Conservation (phyloP, 2,797 vertebrate genomes). For the Odontamblyopus lacepedii region DNA sequence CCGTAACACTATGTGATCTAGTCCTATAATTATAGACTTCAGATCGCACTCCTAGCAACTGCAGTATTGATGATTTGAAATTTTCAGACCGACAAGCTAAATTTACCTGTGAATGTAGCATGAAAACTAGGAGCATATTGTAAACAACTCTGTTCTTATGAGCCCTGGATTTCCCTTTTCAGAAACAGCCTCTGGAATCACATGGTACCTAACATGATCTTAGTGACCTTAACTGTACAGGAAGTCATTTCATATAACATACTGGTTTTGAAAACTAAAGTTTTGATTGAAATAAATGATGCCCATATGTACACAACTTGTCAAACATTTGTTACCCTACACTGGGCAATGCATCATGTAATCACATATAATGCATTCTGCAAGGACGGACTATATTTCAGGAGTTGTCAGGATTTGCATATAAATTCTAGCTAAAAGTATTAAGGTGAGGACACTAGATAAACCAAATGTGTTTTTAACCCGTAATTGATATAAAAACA, state of each 20-base stretch:
- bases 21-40: slow-evolving; percentile 47
- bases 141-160: slow-evolving; percentile 45
- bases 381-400: not conserved
- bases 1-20: slow-evolving; percentile 55
- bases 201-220: slow-evolving; percentile 80
- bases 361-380: not conserved
- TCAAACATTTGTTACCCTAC: slow-evolving; percentile 22
- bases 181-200: slow-evolving; percentile 78
- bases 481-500: not conserved
- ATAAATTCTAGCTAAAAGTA: not conserved
- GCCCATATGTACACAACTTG: slow-evolving; percentile 78
- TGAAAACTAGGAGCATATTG: slow-evolving; percentile 64
- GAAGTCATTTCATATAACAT: slow-evolving; percentile 76
- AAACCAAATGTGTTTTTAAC: not conserved
- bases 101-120: slow-evolving; percentile 70
- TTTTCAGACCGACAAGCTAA: slow-evolving; percentile 54
- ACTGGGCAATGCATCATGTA: not conserved
- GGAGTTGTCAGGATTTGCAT: not conserved
- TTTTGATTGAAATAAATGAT: slow-evolving; percentile 95
- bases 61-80: slow-evolving; percentile 42
- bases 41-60: slow-evolving; percentile 50
- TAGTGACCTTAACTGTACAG: slow-evolving; percentile 84
- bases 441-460: not conserved
- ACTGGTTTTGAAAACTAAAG: slow-evolving; percentile 89
- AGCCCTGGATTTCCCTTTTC: slow-evolving; percentile 54